Conservation (phyloP, 1,140 invertebrate species). For the Calliopsis andreniformis region DNA sequence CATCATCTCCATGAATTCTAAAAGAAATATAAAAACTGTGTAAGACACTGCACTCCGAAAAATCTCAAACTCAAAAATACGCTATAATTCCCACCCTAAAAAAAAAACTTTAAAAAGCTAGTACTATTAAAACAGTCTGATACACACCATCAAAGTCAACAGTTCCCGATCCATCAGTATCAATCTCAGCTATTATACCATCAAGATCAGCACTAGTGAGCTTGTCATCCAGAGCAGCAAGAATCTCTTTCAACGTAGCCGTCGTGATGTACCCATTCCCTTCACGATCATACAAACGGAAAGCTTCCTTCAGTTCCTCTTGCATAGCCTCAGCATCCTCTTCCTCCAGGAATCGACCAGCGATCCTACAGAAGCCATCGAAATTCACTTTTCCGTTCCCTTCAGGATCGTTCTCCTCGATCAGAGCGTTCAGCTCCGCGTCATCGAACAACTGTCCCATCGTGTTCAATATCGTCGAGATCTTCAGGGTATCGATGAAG, state of each 20-base stretch:
- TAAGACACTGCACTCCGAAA: not conserved
- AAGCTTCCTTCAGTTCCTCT: slow-evolving; percentile 96
- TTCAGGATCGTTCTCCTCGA: slow-evolving; percentile 93
- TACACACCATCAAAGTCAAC: slow-evolving; percentile 92
- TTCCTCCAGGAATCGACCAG: slow-evolving; percentile 93
- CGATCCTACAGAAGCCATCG: slow-evolving; percentile 95
- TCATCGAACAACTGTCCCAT: slow-evolving; percentile 96
- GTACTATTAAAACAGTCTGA: too few species aligned
- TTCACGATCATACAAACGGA: slow-evolving; percentile 90
- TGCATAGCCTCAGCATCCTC: slow-evolving; percentile 96
- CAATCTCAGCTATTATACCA: slow-evolving; percentile 96
- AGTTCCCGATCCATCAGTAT: slow-evolving; percentile 95
- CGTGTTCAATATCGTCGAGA: slow-evolving; percentile 95
- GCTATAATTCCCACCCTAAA: too few species aligned
- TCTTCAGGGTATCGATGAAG: slow-evolving; percentile 93
- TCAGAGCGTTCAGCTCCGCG: slow-evolving; percentile 90
- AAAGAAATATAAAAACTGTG: slow-evolving; percentile 45
- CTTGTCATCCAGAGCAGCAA: slow-evolving; percentile 94
- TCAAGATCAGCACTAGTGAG: slow-evolving; percentile 91
- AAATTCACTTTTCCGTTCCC: slow-evolving; percentile 94
- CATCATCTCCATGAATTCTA: slow-evolving; percentile 94
- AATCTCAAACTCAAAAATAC: too few species aligned
- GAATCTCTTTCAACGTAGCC: slow-evolving; percentile 93
- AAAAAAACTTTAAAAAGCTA: too few species aligned
- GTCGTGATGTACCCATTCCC: slow-evolving; percentile 97